Evolutionary conservation across 1,140 invertebrate species (phyloP).

Genomic region (Brachionus plicatilis): DNA sequence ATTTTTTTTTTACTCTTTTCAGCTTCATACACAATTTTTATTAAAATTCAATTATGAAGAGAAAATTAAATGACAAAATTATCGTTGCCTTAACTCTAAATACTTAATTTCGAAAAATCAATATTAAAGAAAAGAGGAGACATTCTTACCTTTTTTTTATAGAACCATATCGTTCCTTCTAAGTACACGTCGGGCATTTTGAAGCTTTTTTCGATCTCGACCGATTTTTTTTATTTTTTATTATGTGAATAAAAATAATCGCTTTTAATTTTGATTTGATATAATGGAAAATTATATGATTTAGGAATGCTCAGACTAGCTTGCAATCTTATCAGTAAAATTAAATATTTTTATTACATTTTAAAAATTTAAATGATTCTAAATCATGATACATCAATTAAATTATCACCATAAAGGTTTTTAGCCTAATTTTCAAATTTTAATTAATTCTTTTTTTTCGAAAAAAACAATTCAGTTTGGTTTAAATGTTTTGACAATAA

Average conservation of each 20-base stretch:
- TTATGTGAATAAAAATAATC: not conserved
- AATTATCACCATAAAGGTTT: not conserved
- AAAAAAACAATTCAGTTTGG: not conserved
- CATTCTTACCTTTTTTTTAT: not conserved
- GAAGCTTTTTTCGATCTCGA: not conserved
- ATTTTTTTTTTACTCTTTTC: not conserved
- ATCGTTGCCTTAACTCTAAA: too few species aligned
- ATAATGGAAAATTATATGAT: not conserved
- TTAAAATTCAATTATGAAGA: too few species aligned
- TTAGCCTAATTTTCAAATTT: not conserved
- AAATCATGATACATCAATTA: not conserved
- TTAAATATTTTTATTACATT: conserved; percentile 5
- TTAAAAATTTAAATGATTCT: not conserved
- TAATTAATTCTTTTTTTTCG: not conserved
- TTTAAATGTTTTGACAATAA: not conserved
- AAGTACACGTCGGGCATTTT: not conserved
- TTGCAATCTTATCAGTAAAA: not conserved
- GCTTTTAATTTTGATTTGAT: not conserved
- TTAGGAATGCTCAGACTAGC: not conserved
- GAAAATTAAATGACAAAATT: too few species aligned
- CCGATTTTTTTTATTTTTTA: not conserved
- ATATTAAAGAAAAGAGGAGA: too few species aligned
- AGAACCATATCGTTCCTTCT: not conserved
- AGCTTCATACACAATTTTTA: too few species aligned
- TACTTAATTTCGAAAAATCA: too few species aligned